Evolutionary conservation across 2,113 vertebrate genomes (phyloP), one percentile per base, ranked within the genome.

Genomic region (Gymnobelideus leadbeateri): DNA sequence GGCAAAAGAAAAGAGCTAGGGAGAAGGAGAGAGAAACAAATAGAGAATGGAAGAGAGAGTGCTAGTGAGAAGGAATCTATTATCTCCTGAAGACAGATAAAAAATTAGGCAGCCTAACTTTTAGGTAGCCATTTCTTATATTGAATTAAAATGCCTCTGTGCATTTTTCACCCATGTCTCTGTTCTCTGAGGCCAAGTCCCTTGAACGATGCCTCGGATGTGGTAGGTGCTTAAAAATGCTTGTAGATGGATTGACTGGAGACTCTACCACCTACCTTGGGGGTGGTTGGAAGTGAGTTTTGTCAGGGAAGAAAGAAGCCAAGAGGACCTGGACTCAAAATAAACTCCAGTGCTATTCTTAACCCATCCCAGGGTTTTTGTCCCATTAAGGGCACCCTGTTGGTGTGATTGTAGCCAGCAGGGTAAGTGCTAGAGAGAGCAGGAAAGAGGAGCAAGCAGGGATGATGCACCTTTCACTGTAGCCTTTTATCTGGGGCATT

Each of bases 271-370:
- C 57, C 57, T 37, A 3, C 57, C 14, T 68, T 19, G 31, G 94
- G 14, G 92, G 91, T 96, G 91, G 92, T 91, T 93, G 94, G 95
- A 97, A 97, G 92, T 93, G 53, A 37, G 4, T 92, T 96, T 14
- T 96, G 46, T 97, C 95, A 95, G 84, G 92, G 91, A 96, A 89
- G 55, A 57, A 96, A 0, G 1, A 92, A 93, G 93, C 51, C 16
- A 91, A 96, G 92, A 91, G 47, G 43, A 68, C 25, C n/a, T 92
- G 51, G 19, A 25, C 84, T 98, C 92, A 94, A 92, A 98, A 97
- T 97, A 98, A 96, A 98, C 95, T 93, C 92, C 89, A 19, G 28
- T 68, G 91, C 26, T 97, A 77, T 96, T 94, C 96, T 95, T 96
- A 94, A 95, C 16, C 57, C 68, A 89, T 5, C 91, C 97, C 61